Conservation (phyloP, 2,888 invertebrate genomes). For the Tenthredo notha region DNA sequence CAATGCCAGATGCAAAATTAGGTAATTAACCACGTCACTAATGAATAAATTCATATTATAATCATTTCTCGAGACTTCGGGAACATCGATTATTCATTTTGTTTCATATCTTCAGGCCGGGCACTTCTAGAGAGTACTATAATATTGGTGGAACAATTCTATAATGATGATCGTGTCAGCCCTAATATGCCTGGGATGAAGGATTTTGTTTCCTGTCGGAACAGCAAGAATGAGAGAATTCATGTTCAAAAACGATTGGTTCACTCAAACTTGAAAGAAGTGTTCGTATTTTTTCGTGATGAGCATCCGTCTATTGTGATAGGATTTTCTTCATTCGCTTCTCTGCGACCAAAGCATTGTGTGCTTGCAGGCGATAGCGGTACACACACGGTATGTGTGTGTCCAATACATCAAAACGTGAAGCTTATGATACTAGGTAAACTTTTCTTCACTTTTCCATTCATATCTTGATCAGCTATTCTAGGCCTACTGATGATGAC, state of each 20-base stretch:
- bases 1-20: slow-evolving; percentile 30
- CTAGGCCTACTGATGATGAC: too few relatives aligned
- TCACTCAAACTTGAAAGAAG: background rate
- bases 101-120: background rate
- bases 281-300: background rate
- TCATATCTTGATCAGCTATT: too few relatives aligned
- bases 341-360: slow-evolving; percentile 41
- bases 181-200: background rate
- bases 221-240: background rate
- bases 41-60: background rate
- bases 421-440: slow-evolving; percentile 23
- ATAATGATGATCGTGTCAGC: background rate
- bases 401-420: slow-evolving; percentile 40
- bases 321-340: slow-evolving; percentile 41
- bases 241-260: background rate
- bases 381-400: slow-evolving; percentile 37
- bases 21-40: background rate
- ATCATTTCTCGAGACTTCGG: background rate
- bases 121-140: background rate
- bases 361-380: background rate
- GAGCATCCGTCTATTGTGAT: background rate
- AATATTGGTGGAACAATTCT: background rate
- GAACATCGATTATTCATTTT: background rate
- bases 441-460: background rate
- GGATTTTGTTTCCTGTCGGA: too few relatives aligned